These are phyloP conservation scores for Physocephala rufipes DNA, from an alignment of 2,888 invertebrate genomes.

Conservation along the genomic window DNA sequence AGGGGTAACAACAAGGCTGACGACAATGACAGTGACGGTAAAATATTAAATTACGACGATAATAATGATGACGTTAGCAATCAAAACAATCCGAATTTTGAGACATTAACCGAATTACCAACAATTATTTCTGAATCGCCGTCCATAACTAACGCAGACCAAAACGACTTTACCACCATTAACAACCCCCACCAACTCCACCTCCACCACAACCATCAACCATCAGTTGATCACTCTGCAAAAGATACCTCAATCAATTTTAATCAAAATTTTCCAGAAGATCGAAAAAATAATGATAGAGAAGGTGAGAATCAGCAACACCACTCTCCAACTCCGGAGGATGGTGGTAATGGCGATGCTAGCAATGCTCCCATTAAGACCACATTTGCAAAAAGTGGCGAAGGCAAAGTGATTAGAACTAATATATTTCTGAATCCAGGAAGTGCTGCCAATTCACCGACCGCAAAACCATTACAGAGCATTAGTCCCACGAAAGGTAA, in stretches of 20 bases:
- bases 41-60: slow-evolving; percentile 55
- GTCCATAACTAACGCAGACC: slow-evolving; percentile 34
- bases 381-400: slow-evolving; percentile 61
- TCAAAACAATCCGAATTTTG: slow-evolving; percentile 36
- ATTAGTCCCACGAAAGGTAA: slow-evolving; percentile 50
- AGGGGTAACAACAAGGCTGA: slow-evolving; percentile 62
- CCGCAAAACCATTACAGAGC: slow-evolving; percentile 50
- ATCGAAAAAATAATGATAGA: slow-evolving; percentile 21
- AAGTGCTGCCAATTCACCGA: slow-evolving; percentile 44
- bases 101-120: slow-evolving; percentile 46
- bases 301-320: slow-evolving; percentile 43
- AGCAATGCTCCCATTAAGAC: slow-evolving; percentile 48
- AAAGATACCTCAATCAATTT: slow-evolving; percentile 52
- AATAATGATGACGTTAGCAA: slow-evolving; percentile 7
- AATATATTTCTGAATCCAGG: slow-evolving; percentile 43
- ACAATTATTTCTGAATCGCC: slow-evolving; percentile 54
- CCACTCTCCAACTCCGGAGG: slow-evolving; percentile 47
- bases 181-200: no score
- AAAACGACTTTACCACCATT: slow-evolving; percentile 32
- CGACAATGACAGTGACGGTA: slow-evolving; percentile 46
- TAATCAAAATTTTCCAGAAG: slow-evolving; percentile 57
- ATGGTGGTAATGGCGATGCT: slow-evolving; percentile 8
- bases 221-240: slow-evolving; percentile 36
- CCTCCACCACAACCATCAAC: background rate
- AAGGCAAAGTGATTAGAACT: slow-evolving; percentile 62